These are phyloP conservation scores for Gobio gobio DNA, from an alignment of 2,113 vertebrate species.

Conservation along the genomic window DNA sequence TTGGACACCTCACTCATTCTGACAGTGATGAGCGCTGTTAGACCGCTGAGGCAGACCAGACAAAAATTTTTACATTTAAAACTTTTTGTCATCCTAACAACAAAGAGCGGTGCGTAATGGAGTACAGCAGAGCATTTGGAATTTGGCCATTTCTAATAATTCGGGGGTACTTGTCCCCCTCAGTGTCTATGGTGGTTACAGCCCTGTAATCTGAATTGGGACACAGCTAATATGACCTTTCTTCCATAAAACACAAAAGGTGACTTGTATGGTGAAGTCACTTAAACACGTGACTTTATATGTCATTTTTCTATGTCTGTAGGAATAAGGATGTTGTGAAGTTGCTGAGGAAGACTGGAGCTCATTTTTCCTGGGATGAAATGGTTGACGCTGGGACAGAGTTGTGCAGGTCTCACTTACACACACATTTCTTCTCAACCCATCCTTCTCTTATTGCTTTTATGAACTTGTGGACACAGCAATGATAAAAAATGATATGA, in stretches of 20 bases:
- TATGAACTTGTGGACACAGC: neutral
- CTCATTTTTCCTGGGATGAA: conserved; percentile 83
- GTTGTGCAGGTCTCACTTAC: conserved; percentile 85
- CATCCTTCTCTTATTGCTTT: neutral
- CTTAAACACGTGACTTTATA: neutral
- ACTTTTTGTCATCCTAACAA: too few relatives aligned
- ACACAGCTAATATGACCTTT: neutral
- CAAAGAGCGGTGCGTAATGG: too few relatives aligned
- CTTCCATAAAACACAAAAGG: neutral
- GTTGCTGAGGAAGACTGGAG: conserved; percentile 84
- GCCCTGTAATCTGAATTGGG: too few relatives aligned
- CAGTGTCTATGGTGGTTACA: too few relatives aligned
- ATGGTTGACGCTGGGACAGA: conserved; percentile 80
- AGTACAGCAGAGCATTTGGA: too few relatives aligned
- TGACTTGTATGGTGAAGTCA: neutral
- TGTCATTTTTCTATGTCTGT: neutral
- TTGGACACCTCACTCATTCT: too few relatives aligned
- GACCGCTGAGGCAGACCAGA: too few relatives aligned
- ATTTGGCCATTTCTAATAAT: too few relatives aligned
- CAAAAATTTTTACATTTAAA: too few relatives aligned
- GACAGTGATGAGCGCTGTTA: too few relatives aligned
- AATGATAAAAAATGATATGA: neutral
- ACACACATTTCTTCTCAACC: neutral
- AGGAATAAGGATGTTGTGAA: conserved; percentile 82
- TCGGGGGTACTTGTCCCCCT: too few relatives aligned